A percentile compares a stretch with the other conserved stretches of the same genome.
Conservation (phyloP, 2,797 vertebrate species). For the Manis javanica region DNA sequence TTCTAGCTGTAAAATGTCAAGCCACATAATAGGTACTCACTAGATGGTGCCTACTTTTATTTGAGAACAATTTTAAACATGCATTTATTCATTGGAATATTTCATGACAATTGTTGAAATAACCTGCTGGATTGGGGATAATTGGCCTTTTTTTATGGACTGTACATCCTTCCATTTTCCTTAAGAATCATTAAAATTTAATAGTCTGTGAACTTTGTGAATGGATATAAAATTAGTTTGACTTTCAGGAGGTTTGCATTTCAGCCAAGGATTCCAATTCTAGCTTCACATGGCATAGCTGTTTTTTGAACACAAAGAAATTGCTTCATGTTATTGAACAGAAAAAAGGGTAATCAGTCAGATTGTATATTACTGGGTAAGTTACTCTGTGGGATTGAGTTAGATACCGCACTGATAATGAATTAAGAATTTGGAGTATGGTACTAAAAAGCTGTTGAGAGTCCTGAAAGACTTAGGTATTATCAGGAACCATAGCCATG, state of each 20-base stretch:
- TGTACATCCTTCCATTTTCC: slow-evolving; percentile 9
- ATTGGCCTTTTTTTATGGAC: not conserved
- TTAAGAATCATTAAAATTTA: slow-evolving; percentile 22
- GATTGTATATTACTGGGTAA: not conserved
- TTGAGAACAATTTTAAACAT: not conserved
- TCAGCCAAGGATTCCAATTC: not conserved
- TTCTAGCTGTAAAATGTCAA: not conserved
- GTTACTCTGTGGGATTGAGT: not conserved
- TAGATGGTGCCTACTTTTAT: not conserved
- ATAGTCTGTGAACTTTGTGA: slow-evolving; percentile 22
- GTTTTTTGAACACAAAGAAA: slow-evolving; percentile 52
- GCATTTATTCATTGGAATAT: slow-evolving; percentile 10
- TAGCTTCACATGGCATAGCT: not conserved
- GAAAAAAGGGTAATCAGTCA: not conserved
- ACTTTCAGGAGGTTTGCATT: slow-evolving; percentile 14
- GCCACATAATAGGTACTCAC: not conserved
- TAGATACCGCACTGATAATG: not conserved
- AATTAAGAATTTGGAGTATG: slow-evolving; percentile 34
- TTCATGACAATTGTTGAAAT: slow-evolving; percentile 41
- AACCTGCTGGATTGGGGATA: not conserved
- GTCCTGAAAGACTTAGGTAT: slow-evolving; percentile 52
- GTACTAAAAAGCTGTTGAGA: slow-evolving; percentile 40
- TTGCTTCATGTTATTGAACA: not conserved
- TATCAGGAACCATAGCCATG: slow-evolving; percentile 47
- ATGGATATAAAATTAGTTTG: slow-evolving; percentile 3